Percentiles rank a stretch among this genome's conserved stretches.
Conservation (phyloP, 2,113 vertebrate genomes). For the Mugil cephalus region DNA sequence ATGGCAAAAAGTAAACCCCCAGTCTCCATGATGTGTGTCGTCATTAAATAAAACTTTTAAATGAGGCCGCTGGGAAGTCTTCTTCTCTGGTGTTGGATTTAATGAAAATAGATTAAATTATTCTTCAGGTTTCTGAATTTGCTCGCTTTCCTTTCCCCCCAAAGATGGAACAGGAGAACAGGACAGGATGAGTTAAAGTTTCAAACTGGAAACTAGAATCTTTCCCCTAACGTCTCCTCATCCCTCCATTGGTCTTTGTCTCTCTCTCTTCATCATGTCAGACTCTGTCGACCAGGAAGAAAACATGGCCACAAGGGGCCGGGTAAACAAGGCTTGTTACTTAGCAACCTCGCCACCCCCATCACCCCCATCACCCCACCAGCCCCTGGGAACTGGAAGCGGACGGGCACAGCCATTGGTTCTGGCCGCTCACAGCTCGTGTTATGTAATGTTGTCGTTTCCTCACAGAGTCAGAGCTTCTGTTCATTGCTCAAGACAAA, state of each 20-base stretch:
- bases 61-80: no score
- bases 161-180: no score
- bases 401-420: slow-evolving; percentile 44
- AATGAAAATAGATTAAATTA: no score
- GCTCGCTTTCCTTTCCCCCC: no score
- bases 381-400: slow-evolving; percentile 61
- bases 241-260: slow-evolving; percentile 13
- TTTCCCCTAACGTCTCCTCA: not conserved
- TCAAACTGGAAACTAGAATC: no score
- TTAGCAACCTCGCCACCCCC: slow-evolving; percentile 76
- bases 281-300: slow-evolving; percentile 65
- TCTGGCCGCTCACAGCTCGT: slow-evolving; percentile 29
- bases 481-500: not conserved
- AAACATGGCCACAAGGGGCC: slow-evolving; percentile 70
- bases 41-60: no score
- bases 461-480: slow-evolving; percentile 29
- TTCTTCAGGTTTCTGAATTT: no score
- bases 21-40: no score
- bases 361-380: no score
- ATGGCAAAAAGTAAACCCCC: no score
- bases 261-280: slow-evolving; percentile 49
- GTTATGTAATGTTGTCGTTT: slow-evolving; percentile 71
- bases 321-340: slow-evolving; percentile 75
- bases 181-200: no score
- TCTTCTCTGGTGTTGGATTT: no score